Evolutionary conservation across 2,888 invertebrate genomes (phyloP).

Genomic region (Mongoloraphidia duomilia): DNA sequence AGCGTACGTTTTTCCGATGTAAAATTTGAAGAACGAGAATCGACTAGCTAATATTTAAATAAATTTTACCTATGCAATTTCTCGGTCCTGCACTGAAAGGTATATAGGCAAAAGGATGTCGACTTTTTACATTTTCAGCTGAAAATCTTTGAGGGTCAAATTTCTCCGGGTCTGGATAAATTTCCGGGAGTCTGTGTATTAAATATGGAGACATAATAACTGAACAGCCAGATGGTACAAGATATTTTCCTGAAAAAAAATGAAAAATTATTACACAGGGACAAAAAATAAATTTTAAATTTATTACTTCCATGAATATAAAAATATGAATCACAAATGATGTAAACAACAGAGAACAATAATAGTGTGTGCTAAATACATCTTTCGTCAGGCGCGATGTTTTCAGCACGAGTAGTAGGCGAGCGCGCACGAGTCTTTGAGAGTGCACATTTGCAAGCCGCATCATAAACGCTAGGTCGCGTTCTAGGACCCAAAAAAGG

Average conservation of each 20-base stretch:
- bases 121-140: constrained; percentile 31
- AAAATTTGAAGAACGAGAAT: not conserved
- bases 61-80: constrained; percentile 32
- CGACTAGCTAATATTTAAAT: no score
- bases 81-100: constrained; percentile 46
- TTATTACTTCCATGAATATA: not conserved
- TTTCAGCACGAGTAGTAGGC: no score
- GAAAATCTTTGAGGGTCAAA: constrained; percentile 42
- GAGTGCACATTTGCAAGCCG: no score
- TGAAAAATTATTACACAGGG: no score
- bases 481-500: no score
- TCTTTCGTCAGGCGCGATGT: no score
- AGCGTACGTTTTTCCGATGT: no score
- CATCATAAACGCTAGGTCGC: no score
- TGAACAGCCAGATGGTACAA: constrained; percentile 37
- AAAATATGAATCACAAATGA: not conserved
- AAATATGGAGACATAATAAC: constrained; percentile 38
- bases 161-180: constrained; percentile 39
- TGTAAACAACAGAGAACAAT: not conserved
- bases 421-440: no score
- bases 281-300: no score
- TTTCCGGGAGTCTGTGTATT: constrained; percentile 39
- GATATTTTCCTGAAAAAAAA: constrained; percentile 27
- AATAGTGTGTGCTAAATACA: not conserved
- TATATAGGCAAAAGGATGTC: constrained; percentile 40